These are phyloP conservation scores for Heteropelma amictum DNA, from an alignment of 2,888 invertebrate species.

Conservation along the genomic window DNA sequence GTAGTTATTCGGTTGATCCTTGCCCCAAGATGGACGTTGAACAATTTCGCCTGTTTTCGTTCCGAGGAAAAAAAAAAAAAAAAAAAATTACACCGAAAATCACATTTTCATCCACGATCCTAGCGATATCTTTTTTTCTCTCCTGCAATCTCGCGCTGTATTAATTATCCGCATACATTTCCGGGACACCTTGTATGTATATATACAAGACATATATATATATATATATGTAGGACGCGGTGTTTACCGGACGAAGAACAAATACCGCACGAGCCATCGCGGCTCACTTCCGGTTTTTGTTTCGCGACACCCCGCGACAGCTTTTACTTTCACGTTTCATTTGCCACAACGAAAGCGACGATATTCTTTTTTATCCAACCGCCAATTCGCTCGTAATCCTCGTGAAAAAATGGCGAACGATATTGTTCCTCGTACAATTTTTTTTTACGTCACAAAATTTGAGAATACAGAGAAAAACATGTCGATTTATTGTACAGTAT, in stretches of 20 bases:
- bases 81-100: too few relatives aligned
- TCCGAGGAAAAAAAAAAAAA: conserved; percentile 28
- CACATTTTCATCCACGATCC: conserved; percentile 35
- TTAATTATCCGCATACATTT: too few relatives aligned
- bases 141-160: too few relatives aligned
- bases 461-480: too few relatives aligned
- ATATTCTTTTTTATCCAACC: conserved; percentile 26
- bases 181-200: too few relatives aligned
- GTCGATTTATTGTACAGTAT: too few relatives aligned
- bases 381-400: too few relatives aligned
- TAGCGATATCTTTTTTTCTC: too few relatives aligned
- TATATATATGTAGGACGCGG: conserved; percentile 41
- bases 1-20: conserved; percentile 96
- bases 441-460: neutral
- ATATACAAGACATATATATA: too few relatives aligned
- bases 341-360: conserved; percentile 47
- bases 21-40: conserved; percentile 91
- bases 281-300: conserved; percentile 55
- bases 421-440: neutral
- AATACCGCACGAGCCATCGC: conserved; percentile 31
- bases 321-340: conserved; percentile 72
- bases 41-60: conserved; percentile 84
- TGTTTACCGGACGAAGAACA: conserved; percentile 44
- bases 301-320: conserved; percentile 43
- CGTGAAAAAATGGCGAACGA: too few relatives aligned